Base-by-base conservation (phyloP, 2,888 invertebrate species). In the Polia nebulosa region DNA sequence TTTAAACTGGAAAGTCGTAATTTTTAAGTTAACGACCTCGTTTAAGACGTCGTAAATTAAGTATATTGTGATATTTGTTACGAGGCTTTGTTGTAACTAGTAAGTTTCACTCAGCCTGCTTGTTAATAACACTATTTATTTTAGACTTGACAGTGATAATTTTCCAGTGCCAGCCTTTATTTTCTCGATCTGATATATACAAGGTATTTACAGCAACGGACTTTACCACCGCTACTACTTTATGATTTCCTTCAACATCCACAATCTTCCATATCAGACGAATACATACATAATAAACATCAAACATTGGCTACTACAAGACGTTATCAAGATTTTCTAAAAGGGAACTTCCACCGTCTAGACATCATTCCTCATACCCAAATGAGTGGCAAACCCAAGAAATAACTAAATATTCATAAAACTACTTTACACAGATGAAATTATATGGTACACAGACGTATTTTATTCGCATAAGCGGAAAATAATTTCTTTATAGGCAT, bases 401-500 rank as follows among this genome's bases (percentile, higher is more conserved):
- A 72, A 72, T 56, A 62, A 65, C 62, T 68, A 80, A 74, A 85
- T 75, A 62, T 71, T 80, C 62, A 76, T 84, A 82, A 85, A 81
- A 53, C 72, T 69, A 60, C 71, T 76, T 72, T 72, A 66, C 72
- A 63, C 73, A 78, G 82, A 84, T 84, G 60, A 81, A 87, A 85
- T 88, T 85, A 85, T 82, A 84, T 80, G 68, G 68, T 74, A 79
- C 76, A 72, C 64, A 51, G 59, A 68, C 76, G 80, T 85, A 82
- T 83, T 85, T 84, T 83, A 85, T 82, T 80, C 80, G 82, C 81
- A 82, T 83, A 83, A 83, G 82, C 85, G 85, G 88, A 85, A 88
- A 89, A 88, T 89, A 85, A 89, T 89, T 89, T 89, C 87, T 88
- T 88, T 89, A 89, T 87, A 87, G 87, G 81, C 90, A 82, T 89